Base-by-base conservation (phyloP, 2,113 vertebrate genomes). In the Lophotis ruficrista region DNA sequence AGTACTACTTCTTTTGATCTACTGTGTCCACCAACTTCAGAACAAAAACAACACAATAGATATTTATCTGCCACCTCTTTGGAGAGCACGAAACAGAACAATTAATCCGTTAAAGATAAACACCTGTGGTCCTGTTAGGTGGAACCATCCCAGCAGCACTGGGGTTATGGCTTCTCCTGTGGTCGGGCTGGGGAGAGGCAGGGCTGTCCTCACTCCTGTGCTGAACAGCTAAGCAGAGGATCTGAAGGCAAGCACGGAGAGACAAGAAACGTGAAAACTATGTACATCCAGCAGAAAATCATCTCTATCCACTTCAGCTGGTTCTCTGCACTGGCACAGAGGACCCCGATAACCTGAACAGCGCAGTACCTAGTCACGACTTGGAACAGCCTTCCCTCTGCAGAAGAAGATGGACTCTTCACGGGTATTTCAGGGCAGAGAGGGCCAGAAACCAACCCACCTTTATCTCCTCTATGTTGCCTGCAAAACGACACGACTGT, bases 401-500 rank as follows among this genome's bases (percentile, higher is more conserved):
- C 45, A 65, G 38, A 20, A 58, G 17, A 51, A 28, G 23, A 22
- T 27, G 54, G 56, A 13, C 16, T 48, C 10, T 54, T 65, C 14
- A 30, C 9, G 19, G 18, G 54, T 20, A 9, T 33, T 6, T 27
- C 62, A 50, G 71, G 51, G 56, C 37, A 93, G 33, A 23, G 47
- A 38, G 38, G 15, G 22, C 28, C 51, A 31, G 56, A 24, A 78
- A 19, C 47, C 81, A 65, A 5, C 18, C 33, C 50, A 14, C 47
- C 50, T 51, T 38, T 12, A 17, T 15, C 23, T 81, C 22, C 25
- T 12, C 47, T 68, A 0, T 0, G 5, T 10, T 28, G 37, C 69
- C 75, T 70, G 48, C 27, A 65, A 15, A 43, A 56, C 5, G 51
- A 16, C 69, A 31, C 0, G 6, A 3, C 31, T 60, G 47, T 71